These are phyloP conservation scores for Neomorphus geoffroyi DNA, from an alignment of 2,797 vertebrate species.

Conservation along the genomic window DNA sequence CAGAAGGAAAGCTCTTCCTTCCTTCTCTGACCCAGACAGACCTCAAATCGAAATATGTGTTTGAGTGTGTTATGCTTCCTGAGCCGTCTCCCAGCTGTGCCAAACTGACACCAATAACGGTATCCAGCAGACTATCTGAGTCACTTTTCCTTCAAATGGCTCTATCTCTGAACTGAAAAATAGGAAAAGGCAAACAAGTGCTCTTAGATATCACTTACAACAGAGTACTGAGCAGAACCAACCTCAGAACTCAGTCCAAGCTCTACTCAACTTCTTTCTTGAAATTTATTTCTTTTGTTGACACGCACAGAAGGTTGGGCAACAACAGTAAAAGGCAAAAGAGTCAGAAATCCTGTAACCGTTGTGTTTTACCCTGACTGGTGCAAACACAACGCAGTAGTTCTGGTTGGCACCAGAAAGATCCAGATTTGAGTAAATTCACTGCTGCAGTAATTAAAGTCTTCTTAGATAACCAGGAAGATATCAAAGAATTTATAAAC, in stretches of 20 bases:
- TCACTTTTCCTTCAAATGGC: conserved; percentile 41
- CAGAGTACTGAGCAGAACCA: not conserved
- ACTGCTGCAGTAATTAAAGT: not conserved
- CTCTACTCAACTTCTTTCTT: not conserved
- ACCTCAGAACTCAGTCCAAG: not conserved
- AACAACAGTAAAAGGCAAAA: not conserved
- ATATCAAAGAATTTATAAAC: not conserved
- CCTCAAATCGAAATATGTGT: not conserved
- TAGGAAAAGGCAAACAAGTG: not conserved
- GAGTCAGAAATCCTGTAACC: not conserved
- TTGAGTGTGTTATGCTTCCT: not conserved
- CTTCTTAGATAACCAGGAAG: not conserved
- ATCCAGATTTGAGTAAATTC: not conserved
- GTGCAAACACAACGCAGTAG: not conserved
- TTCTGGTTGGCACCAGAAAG: not conserved
- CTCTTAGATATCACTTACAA: not conserved
- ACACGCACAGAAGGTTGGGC: not conserved
- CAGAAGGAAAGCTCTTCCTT: not conserved
- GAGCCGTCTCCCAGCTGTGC: not conserved
- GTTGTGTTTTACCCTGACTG: not conserved
- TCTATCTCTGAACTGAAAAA: conserved; percentile 28
- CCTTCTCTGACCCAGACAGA: not conserved
- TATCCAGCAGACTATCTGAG: not conserved
- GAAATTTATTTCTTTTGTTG: not conserved
- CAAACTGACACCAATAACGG: not conserved